phyloP scores from a whole-genome alignment of 2,888 invertebrate species.

The Cryptocephalus moraei region DNA sequence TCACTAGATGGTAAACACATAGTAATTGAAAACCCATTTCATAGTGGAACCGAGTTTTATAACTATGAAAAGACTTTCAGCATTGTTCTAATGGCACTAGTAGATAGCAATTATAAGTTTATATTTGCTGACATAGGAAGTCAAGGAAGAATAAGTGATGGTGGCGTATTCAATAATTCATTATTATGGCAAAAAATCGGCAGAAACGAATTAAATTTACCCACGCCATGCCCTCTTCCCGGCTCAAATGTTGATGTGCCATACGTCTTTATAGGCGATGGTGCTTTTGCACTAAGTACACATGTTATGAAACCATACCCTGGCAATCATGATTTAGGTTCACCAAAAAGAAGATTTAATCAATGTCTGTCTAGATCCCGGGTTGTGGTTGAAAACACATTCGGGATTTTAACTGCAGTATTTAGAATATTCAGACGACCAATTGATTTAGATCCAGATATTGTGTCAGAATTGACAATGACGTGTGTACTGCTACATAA shows the following conservation, averaged over 20 bases:
- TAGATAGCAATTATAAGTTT: neutral
- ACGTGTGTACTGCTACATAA: neutral
- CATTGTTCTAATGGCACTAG: neutral
- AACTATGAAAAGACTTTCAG: neutral
- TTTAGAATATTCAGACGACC: neutral
- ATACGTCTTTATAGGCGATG: neutral
- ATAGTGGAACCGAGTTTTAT: neutral
- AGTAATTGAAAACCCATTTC: neutral
- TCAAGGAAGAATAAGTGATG: neutral
- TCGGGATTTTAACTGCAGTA: neutral
- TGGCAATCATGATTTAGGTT: neutral
- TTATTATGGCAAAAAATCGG: too few species aligned
- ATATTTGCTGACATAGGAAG: neutral
- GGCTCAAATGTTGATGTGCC: neutral
- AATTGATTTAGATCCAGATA: neutral
- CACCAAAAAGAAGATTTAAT: neutral
- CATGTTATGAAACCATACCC: neutral
- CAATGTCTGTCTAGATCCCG: neutral
- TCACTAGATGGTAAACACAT: slow-evolving; percentile 3
- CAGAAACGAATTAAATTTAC: too few species aligned
- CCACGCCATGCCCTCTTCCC: too few species aligned
- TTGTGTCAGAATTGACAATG: neutral
- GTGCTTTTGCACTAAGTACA: neutral
- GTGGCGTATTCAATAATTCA: neutral
- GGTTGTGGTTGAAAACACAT: neutral